Base-by-base conservation (phyloP, 2,888 invertebrate genomes). In the Amblyjoppa fuscipennis region DNA sequence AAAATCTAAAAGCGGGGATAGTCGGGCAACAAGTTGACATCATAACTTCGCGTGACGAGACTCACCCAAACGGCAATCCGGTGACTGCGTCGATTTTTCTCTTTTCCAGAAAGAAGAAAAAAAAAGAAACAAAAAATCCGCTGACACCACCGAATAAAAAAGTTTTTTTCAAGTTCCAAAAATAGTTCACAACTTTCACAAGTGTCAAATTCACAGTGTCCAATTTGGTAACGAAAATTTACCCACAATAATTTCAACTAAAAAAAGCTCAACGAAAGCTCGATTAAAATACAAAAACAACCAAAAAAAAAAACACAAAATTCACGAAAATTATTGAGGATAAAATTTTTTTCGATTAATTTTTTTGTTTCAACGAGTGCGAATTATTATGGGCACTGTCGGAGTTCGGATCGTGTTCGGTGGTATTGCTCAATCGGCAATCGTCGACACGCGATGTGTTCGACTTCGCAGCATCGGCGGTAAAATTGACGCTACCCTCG, bases 11-110 rank as follows among this genome's bases (percentile, higher is more conserved):
- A 34, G 4, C 34, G 81, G 76, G 53, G 66, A 81, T 73, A 84
- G 3, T 59, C 28, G 73, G 84, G 84, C 84, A 84, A 84, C 84
- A 84, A 80, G 84, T 81, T 45, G 80, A 81, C 45, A 41, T 64
- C 38, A 80, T 71, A 31, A 45, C 34, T 25, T 73, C 59, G 68
- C 81, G 56, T 38, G 68, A 56, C 59, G 66, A 76, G 64, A 82
- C 84, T 84, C 84, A 84, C 84, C 84, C 53, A 45, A 51, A 45
- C 59, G 80, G 71, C 84, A 84, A 66, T 45, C 76, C 68, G 66
- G 84, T 56, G 59, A 77, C 80, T 76, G 80, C 71, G 76, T 68
- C 73, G 81, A 71, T 73, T 70, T 76, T 68, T 59, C 73, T 7
- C 49, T 69, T 11, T 34, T 59, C 9, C 41, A 11, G 41, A 41